Conservation (phyloP, 2,888 invertebrate species). For the Oscheius sp. region DNA sequence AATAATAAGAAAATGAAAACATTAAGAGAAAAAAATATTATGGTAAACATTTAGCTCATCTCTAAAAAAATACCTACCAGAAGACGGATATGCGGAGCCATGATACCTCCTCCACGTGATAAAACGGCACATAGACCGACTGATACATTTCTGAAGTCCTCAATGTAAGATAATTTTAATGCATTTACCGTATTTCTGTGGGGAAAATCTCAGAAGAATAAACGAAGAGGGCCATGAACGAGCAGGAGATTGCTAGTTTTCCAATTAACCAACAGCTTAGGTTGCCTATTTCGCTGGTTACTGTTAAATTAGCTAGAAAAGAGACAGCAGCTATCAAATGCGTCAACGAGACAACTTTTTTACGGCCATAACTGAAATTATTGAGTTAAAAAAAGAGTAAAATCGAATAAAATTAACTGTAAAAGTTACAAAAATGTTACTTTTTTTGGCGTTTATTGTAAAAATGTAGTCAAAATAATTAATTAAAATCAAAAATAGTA, state of each 20-base stretch:
- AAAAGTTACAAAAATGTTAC: no score
- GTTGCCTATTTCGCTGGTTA: neutral
- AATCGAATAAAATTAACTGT: no score
- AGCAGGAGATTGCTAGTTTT: constrained; percentile 61
- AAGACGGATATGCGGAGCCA: constrained; percentile 49
- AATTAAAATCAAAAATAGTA: no score
- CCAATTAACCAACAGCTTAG: constrained; percentile 58
- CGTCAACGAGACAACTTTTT: constrained; percentile 41
- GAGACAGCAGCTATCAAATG: constrained; percentile 46
- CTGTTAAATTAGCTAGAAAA: constrained; percentile 34
- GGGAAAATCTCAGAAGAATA: constrained; percentile 60
- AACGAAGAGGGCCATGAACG: constrained; percentile 64
- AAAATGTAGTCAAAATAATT: no score
- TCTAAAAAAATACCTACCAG: no score
- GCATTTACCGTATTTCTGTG: constrained; percentile 40
- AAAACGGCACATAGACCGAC: constrained; percentile 54
- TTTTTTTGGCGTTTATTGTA: no score
- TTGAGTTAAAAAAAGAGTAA: constrained; percentile 5
- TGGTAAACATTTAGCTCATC: no score
- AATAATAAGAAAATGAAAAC: no score
- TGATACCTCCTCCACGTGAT: constrained; percentile 49
- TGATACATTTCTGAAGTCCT: constrained; percentile 28
- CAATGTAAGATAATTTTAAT: constrained; percentile 9
- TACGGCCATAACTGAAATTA: constrained; percentile 36
- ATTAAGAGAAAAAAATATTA: no score